Conservation (phyloP, 2,888 invertebrate genomes). For the Melieria omissa region DNA sequence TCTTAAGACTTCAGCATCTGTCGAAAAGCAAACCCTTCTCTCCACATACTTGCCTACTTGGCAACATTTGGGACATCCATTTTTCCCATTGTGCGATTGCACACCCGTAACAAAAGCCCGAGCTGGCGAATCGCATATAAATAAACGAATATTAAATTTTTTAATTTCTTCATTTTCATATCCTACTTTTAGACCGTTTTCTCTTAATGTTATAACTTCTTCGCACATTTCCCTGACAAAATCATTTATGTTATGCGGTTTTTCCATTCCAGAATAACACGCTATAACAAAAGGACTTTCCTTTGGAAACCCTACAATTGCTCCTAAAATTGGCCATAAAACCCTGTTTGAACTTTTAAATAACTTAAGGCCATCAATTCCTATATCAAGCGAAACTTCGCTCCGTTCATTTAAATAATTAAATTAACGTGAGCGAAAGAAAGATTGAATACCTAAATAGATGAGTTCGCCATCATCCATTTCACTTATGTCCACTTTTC, state of each 20-base stretch:
- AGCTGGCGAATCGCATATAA: constrained; percentile 36
- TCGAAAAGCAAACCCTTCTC: constrained; percentile 32
- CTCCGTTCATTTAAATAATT: no score
- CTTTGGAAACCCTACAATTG: constrained; percentile 11
- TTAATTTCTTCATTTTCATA: constrained; percentile 18
- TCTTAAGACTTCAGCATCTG: constrained; percentile 12
- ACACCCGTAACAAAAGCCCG: constrained; percentile 34
- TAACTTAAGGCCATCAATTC: constrained; percentile 27
- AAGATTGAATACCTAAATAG: constrained; percentile 29
- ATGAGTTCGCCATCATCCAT: constrained; percentile 7
- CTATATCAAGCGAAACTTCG: neutral
- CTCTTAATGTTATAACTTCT: constrained; percentile 12
- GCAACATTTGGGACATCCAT: constrained; percentile 36
- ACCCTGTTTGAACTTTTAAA: constrained; percentile 29
- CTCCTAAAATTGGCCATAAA: constrained; percentile 26
- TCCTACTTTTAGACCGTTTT: constrained; percentile 24
- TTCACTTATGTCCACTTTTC: no score
- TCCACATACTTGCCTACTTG: constrained; percentile 23
- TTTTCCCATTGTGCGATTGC: constrained; percentile 28
- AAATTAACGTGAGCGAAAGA: no score
- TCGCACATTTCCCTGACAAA: neutral
- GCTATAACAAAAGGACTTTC: neutral
- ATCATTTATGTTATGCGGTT: neutral
- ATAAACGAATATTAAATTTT: constrained; percentile 24
- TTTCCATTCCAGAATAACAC: neutral